phyloP scores from a whole-genome alignment of 1,140 invertebrate genomes.

The Solen grandis region DNA sequence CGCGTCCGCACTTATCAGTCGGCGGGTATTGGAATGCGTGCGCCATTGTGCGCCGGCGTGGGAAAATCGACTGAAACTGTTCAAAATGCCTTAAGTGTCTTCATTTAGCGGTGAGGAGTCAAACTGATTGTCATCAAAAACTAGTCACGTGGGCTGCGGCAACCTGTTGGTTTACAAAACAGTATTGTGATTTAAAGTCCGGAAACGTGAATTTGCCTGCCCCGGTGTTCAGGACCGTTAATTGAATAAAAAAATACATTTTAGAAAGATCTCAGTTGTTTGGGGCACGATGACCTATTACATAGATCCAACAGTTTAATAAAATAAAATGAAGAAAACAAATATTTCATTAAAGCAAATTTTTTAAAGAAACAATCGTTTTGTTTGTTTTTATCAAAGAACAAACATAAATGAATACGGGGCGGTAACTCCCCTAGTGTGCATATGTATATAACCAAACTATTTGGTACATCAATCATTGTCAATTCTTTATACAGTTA shows the following conservation, averaged over 20 bases:
- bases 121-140: slow-evolving; percentile 47
- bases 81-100: slow-evolving; percentile 57
- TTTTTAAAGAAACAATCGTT: no score
- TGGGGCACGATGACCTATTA: neutral
- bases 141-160: slow-evolving; percentile 24
- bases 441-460: no score
- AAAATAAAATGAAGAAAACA: no score
- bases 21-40: slow-evolving; percentile 51
- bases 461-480: no score
- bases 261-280: neutral
- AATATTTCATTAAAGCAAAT: no score
- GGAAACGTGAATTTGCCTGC: neutral
- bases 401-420: no score
- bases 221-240: neutral
- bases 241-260: neutral
- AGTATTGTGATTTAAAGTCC: slow-evolving; percentile 40
- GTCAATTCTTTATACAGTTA: no score
- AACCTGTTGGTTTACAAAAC: slow-evolving; percentile 49
- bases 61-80: slow-evolving; percentile 53
- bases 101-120: slow-evolving; percentile 51
- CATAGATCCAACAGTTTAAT: neutral
- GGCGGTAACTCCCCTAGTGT: no score
- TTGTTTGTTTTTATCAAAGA: no score
- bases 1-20: slow-evolving; percentile 39
- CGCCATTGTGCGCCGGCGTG: slow-evolving; percentile 52